These are phyloP conservation scores for Sebastes iracundus DNA, from an alignment of 2,797 vertebrate genomes.

Conservation along the genomic window DNA sequence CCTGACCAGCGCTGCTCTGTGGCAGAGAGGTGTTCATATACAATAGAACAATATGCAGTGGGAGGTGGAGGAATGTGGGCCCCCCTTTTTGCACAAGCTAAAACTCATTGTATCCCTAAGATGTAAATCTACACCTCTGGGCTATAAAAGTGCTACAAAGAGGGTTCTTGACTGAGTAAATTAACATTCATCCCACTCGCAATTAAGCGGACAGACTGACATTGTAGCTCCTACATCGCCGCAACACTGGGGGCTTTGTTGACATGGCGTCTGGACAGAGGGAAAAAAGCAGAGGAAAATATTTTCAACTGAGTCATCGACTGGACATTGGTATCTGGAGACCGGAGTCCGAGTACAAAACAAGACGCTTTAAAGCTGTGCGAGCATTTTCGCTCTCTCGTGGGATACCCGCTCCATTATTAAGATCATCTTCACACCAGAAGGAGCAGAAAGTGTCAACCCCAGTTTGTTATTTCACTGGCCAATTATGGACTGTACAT, in stretches of 20 bases:
- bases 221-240: slow-evolving; percentile 82
- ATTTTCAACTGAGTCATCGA: slow-evolving; percentile 86
- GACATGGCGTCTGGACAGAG: slow-evolving; percentile 82
- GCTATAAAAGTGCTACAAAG: slow-evolving; percentile 83
- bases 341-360: slow-evolving; percentile 66
- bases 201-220: slow-evolving; percentile 85
- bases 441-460: slow-evolving; percentile 10
- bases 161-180: slow-evolving; percentile 83
- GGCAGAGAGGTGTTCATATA: slow-evolving; percentile 79
- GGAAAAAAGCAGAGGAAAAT: slow-evolving; percentile 83
- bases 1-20: slow-evolving; percentile 54
- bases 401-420: slow-evolving; percentile 26
- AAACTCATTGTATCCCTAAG: slow-evolving; percentile 82
- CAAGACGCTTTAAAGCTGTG: slow-evolving; percentile 66
- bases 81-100: slow-evolving; percentile 76
- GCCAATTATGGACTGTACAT: slow-evolving; percentile 21
- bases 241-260: slow-evolving; percentile 86
- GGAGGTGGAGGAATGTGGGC: slow-evolving; percentile 84
- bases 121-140: slow-evolving; percentile 86
- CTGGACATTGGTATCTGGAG: slow-evolving; percentile 79
- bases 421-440: slow-evolving; percentile 29
- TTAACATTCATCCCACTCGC: slow-evolving; percentile 84
- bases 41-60: slow-evolving; percentile 82
- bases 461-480: slow-evolving; percentile 21
- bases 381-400: slow-evolving; percentile 30